phyloP scores from a whole-genome alignment of 2,888 invertebrate species.

The Eupelmus urozonus region DNA sequence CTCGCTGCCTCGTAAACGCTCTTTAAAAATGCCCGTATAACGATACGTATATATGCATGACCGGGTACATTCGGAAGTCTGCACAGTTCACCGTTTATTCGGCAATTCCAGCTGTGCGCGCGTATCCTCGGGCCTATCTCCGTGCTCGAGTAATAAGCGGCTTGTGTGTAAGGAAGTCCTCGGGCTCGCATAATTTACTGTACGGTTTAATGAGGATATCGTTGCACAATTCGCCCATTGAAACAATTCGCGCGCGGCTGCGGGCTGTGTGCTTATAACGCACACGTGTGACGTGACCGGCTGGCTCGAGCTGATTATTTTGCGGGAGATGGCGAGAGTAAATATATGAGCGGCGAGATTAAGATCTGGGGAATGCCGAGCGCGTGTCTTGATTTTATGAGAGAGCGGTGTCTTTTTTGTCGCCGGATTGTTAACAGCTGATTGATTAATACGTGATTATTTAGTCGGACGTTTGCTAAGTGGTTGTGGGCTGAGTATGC shows the following conservation, averaged over 20 bases:
- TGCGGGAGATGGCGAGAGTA: background rate
- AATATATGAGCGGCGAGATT: background rate
- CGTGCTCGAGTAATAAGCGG: background rate
- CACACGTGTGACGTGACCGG: background rate
- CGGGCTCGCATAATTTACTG: conserved; percentile 7
- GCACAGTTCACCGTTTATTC: conserved; percentile 13
- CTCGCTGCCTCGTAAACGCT: no score
- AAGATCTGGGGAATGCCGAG: background rate
- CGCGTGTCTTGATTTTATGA: background rate
- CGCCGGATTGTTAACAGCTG: background rate
- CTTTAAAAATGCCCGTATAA: conserved; percentile 11
- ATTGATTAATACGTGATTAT: background rate
- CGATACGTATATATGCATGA: no score
- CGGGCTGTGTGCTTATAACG: background rate
- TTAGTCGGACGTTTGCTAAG: no score
- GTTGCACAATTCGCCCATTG: conserved; percentile 26
- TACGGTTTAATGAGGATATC: conserved; percentile 31
- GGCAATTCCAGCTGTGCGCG: background rate
- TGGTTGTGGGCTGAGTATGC: no score
- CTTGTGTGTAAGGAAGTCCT: no score
- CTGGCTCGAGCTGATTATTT: background rate
- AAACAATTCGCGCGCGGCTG: conserved; percentile 3
- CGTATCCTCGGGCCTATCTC: background rate
- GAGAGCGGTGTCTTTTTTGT: background rate
- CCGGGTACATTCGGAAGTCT: background rate